Conservation (phyloP, 2,797 vertebrate genomes). For the Siniperca obscura region DNA sequence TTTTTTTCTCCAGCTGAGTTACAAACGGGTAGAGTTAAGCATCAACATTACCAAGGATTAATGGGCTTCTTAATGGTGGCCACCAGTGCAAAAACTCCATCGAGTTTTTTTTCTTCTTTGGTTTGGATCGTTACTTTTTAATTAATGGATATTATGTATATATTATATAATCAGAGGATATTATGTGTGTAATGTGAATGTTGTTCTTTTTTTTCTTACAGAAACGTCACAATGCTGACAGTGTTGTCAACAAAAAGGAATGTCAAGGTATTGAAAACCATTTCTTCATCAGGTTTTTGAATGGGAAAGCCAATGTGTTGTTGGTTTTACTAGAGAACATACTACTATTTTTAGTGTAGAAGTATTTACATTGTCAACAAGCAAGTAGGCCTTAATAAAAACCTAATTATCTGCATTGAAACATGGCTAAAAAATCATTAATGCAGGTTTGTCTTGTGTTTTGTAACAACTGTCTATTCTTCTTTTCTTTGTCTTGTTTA, state of each 20-base stretch:
- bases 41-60: neutral
- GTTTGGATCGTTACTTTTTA: neutral
- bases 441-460: neutral
- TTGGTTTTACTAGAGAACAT: neutral
- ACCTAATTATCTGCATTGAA: neutral
- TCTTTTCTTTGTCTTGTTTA: neutral
- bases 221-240: conserved; percentile 99
- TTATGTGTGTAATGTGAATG: neutral
- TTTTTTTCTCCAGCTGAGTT: neutral
- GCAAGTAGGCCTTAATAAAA: neutral
- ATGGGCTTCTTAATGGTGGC: neutral
- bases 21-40: conserved; percentile 1
- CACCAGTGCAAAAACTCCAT: neutral
- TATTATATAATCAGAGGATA: neutral
- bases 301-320: neutral
- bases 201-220: conserved; percentile 71
- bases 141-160: neutral
- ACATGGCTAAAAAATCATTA: neutral
- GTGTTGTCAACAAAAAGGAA: conserved; percentile 96
- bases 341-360: neutral
- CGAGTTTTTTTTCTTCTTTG: neutral
- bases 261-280: conserved; percentile 91
- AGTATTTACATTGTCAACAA: neutral
- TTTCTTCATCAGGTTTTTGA: neutral
- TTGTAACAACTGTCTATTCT: neutral